Evolutionary conservation across 64 coral and sea anemone genomes (phyloP).

Genomic region (Anthopleura sola): DNA sequence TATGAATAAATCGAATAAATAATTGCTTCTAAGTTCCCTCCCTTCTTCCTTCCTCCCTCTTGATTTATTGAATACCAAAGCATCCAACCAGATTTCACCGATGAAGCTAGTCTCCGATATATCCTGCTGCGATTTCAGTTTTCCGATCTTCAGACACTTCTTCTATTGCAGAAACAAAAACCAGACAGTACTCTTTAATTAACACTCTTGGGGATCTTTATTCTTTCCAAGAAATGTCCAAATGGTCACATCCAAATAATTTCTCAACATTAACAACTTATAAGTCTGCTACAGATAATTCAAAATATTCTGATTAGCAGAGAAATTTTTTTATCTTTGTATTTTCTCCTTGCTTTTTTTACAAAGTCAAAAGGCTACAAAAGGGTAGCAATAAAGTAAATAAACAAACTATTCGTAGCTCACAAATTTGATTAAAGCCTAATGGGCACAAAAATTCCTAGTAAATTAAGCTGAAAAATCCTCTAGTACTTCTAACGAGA

Average conservation of each 20-base stretch:
- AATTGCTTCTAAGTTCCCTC: not conserved
- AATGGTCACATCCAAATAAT: conserved; percentile 8
- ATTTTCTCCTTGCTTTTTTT: not conserved
- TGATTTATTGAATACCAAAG: not conserved
- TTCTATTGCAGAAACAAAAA: not conserved
- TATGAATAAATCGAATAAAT: not conserved
- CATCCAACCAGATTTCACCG: not conserved
- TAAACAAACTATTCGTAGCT: not conserved
- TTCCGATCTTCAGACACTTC: not conserved
- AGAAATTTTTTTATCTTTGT: not conserved
- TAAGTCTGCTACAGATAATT: not conserved
- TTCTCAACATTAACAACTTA: not conserved
- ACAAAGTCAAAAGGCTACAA: not conserved
- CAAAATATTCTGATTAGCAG: not conserved
- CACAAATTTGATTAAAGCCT: not conserved
- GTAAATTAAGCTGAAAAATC: not conserved
- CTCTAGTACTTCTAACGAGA: not conserved
- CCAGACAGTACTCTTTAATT: not conserved
- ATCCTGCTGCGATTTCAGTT: conserved; percentile 1
- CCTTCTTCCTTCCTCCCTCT: not conserved
- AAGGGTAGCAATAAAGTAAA: not conserved
- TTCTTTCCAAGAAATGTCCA: not conserved
- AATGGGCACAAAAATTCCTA: not conserved
- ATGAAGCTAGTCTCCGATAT: not conserved
- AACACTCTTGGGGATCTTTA: not conserved